Evolutionary conservation across 2,888 invertebrate genomes (phyloP).

Genomic region (Macrosiphum euphorbiae): DNA sequence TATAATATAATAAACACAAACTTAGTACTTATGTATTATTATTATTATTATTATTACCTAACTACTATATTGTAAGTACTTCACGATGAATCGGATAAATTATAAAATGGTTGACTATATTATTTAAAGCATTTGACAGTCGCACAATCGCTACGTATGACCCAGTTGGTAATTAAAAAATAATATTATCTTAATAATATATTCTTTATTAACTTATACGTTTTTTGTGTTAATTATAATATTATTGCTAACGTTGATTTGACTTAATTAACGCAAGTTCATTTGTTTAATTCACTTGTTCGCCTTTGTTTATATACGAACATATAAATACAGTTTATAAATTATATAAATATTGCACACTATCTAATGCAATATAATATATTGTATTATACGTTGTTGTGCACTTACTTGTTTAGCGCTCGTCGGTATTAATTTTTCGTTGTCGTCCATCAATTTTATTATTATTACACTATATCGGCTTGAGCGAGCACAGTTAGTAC

Average conservation of each 20-base stretch:
- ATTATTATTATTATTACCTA: background rate
- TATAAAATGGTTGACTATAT: background rate
- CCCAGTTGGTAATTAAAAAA: background rate
- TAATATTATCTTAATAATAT: background rate
- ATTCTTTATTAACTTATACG: background rate
- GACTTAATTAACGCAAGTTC: background rate
- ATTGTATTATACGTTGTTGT: background rate
- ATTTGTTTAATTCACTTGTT: background rate
- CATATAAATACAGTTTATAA: background rate
- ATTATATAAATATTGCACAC: background rate
- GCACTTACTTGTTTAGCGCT: background rate
- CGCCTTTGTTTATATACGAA: background rate
- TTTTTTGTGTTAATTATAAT: background rate
- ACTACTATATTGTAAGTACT: background rate
- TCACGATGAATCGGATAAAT: background rate
- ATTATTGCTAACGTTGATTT: background rate
- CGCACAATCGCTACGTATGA: background rate
- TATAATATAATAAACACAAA: background rate
- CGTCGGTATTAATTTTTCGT: background rate
- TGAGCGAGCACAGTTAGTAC: slow-evolving; percentile 17
- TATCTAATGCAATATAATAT: no score
- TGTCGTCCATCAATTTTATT: background rate
- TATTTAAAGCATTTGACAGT: background rate
- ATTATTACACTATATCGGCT: background rate
- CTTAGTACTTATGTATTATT: background rate